Percentiles rank a stretch among this genome's conserved stretches.
These are phyloP conservation scores for Okapia johnstoni DNA, from an alignment of 2,113 vertebrate species.

Conservation along the genomic window DNA sequence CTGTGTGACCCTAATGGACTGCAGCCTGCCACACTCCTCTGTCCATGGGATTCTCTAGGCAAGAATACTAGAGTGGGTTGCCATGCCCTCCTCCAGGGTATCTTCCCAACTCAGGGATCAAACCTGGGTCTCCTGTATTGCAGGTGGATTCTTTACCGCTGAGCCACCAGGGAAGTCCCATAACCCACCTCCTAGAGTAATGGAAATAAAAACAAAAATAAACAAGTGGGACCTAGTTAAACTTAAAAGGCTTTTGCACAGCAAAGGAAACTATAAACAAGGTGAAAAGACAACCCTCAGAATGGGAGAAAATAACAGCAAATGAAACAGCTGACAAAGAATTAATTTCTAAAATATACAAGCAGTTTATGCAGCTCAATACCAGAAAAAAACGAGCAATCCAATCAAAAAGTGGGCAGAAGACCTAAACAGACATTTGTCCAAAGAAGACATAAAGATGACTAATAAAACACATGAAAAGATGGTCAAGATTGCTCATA, in stretches of 20 bases:
- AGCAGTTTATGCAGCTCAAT: neutral
- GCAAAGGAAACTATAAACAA: neutral
- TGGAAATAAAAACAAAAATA: neutral
- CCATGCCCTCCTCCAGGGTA: too few relatives aligned
- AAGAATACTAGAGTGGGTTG: too few relatives aligned
- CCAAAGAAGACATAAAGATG: neutral
- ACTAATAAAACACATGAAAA: neutral
- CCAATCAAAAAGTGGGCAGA: neutral
- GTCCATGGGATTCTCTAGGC: neutral
- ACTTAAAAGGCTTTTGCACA: neutral
- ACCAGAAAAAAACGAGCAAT: neutral
- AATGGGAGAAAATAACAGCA: neutral
- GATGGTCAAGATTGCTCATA: neutral
- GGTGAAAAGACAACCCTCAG: neutral
- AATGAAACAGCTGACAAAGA: neutral
- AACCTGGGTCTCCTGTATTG: neutral
- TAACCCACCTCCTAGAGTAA: neutral
- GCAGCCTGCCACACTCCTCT: neutral
- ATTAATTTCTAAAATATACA: neutral
- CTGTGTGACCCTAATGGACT: neutral
- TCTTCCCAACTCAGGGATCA: too few relatives aligned
- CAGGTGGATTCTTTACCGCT: neutral
- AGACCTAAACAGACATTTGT: neutral
- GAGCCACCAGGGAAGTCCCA: neutral
- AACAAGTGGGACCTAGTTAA: neutral